A percentile compares a stretch with the other conserved stretches of the same genome.
These are phyloP conservation scores for Prosopocoilus inquinatus DNA, from an alignment of 2,888 invertebrate genomes.

Conservation along the genomic window DNA sequence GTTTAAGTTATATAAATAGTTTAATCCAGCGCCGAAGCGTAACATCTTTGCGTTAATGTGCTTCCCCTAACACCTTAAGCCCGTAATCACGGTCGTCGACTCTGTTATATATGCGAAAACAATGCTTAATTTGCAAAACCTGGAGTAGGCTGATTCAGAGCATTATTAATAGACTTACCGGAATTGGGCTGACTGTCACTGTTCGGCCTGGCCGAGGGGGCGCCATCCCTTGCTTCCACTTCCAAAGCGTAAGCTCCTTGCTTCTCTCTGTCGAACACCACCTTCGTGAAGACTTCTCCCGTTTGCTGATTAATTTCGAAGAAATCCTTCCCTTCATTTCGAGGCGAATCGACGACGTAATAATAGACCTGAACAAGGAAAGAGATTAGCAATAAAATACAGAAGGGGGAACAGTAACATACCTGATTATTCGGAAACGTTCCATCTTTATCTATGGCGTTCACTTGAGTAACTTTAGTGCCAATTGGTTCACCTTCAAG, in stretches of 20 bases:
- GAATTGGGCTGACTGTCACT: conserved; percentile 93
- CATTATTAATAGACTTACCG: conserved; percentile 61
- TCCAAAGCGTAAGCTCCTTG: conserved; percentile 96
- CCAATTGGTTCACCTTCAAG: conserved; percentile 93
- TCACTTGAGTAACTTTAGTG: conserved; percentile 93
- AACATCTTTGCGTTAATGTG: conserved; percentile 12
- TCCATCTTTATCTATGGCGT: conserved; percentile 94
- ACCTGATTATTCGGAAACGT: conserved; percentile 94
- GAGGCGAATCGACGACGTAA: conserved; percentile 86
- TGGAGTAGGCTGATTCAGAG: background rate
- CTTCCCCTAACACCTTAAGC: conserved; percentile 15
- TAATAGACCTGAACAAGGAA: conserved; percentile 75
- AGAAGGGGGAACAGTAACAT: conserved; percentile 31
- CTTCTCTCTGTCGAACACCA: conserved; percentile 96
- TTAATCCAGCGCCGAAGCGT: background rate
- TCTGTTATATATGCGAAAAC: conserved; percentile 16
- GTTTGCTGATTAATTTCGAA: conserved; percentile 96
- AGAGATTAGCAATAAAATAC: background rate
- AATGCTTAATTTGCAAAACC: conserved; percentile 15
- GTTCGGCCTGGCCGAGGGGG: conserved; percentile 93
- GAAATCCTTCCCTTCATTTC: conserved; percentile 92
- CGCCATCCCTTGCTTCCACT: conserved; percentile 95
- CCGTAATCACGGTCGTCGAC: conserved; percentile 8
- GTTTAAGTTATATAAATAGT: background rate
- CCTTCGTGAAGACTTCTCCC: conserved; percentile 93